Evolutionary conservation across 2,797 vertebrate genomes (phyloP), one percentile per base, ranked within the genome.

Genomic region (Apodemus agrarius): DNA sequence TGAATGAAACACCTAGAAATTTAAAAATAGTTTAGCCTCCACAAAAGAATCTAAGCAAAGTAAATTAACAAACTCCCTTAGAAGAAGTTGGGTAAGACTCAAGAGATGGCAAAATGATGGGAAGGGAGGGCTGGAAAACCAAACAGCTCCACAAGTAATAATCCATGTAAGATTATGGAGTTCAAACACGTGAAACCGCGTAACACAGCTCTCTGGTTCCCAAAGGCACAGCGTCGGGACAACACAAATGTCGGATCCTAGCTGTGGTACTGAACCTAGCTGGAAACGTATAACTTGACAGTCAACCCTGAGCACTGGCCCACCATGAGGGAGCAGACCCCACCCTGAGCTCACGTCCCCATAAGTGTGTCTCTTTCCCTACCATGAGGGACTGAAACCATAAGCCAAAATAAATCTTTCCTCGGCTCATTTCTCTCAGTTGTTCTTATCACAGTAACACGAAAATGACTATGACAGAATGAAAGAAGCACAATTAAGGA

Each of bases 21-120:
- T 82, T 21, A 13, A n/a, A 95, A 93, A 82, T 75, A 76, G 0
- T 59, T 2, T 26, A 86, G 24, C 29, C 89, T 46, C 76, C 75
- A 92, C 29, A 74, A 90, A 90, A 91, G 21, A 93, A 78, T 40
- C 59, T 37, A 91, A 95, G 24, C 52, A 29, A 89, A 87, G 67
- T 49, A 93, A 90, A 69, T 52, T 26, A 52, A 37, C 6, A n/a
- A 52, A 37, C 6, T 26, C 34, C 16, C 65, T 84, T 74, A 90
- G 76, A 87, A 92, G 34, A 61, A 81, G 10, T 24, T 24, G 34
- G 63, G 83, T 17, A 24, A 49, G 46, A 34, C 29, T 46, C 59
- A 43, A 43, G 52, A 81, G 19, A 89, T 87, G 1, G 72, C 61
- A 34, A 95, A 94, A 82, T 46, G 31, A 69, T 69, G 34, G 34